phyloP scores from a whole-genome alignment of 2,888 invertebrate genomes.

The Torymus auratus region DNA sequence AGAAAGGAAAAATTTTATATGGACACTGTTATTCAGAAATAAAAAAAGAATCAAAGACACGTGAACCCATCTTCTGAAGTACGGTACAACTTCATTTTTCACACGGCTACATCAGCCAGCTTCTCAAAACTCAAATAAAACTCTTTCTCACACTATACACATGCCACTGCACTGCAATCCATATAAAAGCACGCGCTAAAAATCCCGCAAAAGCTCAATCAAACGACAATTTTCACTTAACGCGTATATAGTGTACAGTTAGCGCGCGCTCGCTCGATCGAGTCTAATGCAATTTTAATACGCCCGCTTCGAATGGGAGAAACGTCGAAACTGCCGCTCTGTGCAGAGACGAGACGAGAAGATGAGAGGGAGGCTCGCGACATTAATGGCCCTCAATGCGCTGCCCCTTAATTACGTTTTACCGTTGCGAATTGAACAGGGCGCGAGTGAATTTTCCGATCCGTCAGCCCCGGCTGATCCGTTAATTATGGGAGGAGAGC shows the following conservation, averaged over 20 bases:
- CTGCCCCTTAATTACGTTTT: conserved; percentile 56
- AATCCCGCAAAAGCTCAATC: conserved; percentile 1
- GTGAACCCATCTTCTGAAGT: too few relatives aligned
- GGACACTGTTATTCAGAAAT: too few relatives aligned
- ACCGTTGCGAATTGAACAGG: conserved; percentile 22
- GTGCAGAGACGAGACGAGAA: not conserved
- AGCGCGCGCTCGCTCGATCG: conserved; percentile 8
- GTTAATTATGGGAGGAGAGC: conserved; percentile 28
- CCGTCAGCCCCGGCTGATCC: conserved; percentile 25
- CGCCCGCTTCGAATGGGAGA: conserved; percentile 34
- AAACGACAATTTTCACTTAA: conserved; percentile 45
- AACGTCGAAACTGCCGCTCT: not conserved
- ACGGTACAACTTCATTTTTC: too few relatives aligned
- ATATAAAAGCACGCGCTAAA: too few relatives aligned
- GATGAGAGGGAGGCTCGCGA: conserved; percentile 30
- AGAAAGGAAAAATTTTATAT: too few relatives aligned
- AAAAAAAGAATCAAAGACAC: too few relatives aligned
- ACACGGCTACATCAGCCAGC: too few relatives aligned
- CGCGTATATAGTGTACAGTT: conserved; percentile 53
- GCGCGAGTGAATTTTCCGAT: conserved; percentile 27
- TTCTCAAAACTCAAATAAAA: too few relatives aligned
- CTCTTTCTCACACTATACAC: too few relatives aligned
- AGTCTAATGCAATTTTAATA: conserved; percentile 53
- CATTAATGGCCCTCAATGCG: conserved; percentile 54
- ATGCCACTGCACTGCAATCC: too few relatives aligned